phyloP scores from a whole-genome alignment of 1,140 invertebrate species.

The Hypothenemus hampei region DNA sequence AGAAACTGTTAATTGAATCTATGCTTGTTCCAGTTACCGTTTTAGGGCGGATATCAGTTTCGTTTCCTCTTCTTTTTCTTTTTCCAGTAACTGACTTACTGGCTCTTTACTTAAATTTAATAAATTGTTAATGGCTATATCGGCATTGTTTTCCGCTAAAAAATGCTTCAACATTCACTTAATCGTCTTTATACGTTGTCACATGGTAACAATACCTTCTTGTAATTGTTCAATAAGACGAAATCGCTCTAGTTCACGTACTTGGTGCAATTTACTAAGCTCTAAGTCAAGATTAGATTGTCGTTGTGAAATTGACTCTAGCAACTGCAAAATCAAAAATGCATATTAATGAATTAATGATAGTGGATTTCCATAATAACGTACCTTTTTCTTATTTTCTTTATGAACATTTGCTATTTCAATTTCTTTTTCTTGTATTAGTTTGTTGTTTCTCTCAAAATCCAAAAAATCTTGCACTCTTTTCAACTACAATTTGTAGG shows the following conservation, averaged over 20 bases:
- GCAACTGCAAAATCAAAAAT: constrained; percentile 48
- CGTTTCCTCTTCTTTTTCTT: constrained; percentile 60
- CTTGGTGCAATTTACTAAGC: constrained; percentile 60
- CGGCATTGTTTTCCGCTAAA: constrained; percentile 59
- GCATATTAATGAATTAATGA: background rate
- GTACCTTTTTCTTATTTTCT: constrained; percentile 51
- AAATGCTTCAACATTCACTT: background rate
- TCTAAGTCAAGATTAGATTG: constrained; percentile 60
- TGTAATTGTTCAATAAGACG: constrained; percentile 54
- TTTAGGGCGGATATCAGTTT: constrained; percentile 35
- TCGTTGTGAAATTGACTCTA: constrained; percentile 57
- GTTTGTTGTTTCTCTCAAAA: constrained; percentile 51
- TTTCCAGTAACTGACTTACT: constrained; percentile 56
- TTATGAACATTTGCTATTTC: constrained; percentile 51
- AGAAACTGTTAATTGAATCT: too few species aligned
- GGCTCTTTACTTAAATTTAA: constrained; percentile 54
- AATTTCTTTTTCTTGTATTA: constrained; percentile 52
- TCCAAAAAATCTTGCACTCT: constrained; percentile 51
- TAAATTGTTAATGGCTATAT: constrained; percentile 60
- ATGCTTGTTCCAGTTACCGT: constrained; percentile 12
- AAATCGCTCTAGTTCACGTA: constrained; percentile 57
- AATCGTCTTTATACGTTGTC: background rate
- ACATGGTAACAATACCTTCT: too few species aligned
- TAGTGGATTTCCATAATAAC: background rate
- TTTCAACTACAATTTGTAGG: constrained; percentile 46